These are phyloP conservation scores for Clostera curtula DNA, from an alignment of 2,888 invertebrate species.

Conservation along the genomic window DNA sequence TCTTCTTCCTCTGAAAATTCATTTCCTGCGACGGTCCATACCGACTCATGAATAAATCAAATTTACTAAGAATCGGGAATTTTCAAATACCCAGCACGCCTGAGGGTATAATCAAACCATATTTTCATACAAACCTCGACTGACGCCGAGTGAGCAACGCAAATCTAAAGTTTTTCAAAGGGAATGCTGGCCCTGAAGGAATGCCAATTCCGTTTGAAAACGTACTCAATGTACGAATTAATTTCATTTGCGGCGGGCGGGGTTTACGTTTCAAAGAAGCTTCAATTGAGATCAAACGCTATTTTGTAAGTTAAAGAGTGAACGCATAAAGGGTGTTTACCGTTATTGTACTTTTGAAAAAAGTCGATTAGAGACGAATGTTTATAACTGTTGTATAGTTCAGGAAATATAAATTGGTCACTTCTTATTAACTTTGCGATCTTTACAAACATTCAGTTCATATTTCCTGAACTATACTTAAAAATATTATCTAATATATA, in stretches of 20 bases:
- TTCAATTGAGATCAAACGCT: conserved; percentile 14
- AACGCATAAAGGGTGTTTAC: neutral
- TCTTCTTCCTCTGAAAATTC: conserved; percentile 3
- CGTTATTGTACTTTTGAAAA: neutral
- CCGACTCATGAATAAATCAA: conserved; percentile 6
- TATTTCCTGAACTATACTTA: too few relatives aligned
- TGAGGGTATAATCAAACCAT: conserved; percentile 22
- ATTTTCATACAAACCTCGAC: conserved; percentile 19
- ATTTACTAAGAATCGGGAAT: conserved; percentile 2
- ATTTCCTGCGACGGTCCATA: conserved; percentile 4
- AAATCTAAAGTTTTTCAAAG: conserved; percentile 35
- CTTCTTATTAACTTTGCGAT: too few relatives aligned
- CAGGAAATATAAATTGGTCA: too few relatives aligned
- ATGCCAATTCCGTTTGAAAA: conserved; percentile 41
- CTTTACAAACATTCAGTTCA: too few relatives aligned
- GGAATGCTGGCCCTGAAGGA: conserved; percentile 28
- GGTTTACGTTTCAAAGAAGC: conserved; percentile 15
- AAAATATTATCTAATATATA: too few relatives aligned
- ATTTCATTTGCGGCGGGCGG: conserved; percentile 27
- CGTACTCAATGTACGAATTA: conserved; percentile 22
- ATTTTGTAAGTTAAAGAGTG: conserved; percentile 7
- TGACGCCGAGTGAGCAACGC: conserved; percentile 23
- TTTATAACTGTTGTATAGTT: too few relatives aligned
- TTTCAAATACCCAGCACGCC: conserved; percentile 6
- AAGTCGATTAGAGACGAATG: neutral